phyloP scores from a whole-genome alignment of 30 jellyfish, hydroid and myxozoan genomes.

The Hydra vulgaris region DNA sequence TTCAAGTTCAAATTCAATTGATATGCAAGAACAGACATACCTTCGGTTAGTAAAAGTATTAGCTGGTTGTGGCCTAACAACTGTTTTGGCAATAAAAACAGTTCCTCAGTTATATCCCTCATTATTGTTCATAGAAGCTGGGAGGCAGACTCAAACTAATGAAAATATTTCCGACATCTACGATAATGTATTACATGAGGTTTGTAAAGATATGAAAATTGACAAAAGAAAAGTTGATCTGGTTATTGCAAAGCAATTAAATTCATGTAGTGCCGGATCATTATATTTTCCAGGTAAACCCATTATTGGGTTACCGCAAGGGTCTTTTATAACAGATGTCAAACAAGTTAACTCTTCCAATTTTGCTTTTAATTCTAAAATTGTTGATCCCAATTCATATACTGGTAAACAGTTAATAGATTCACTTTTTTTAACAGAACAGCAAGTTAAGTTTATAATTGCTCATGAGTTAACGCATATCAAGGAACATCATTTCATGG shows the following conservation, averaged over 20 bases:
- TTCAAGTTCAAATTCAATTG: background rate
- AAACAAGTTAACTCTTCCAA: slow-evolving; percentile 11
- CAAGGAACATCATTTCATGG: slow-evolving; percentile 33
- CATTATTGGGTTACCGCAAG: slow-evolving; percentile 61
- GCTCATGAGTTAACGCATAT: slow-evolving; percentile 70
- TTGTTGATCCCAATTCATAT: slow-evolving; percentile 38
- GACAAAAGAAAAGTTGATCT: slow-evolving; percentile 16
- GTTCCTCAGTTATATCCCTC: slow-evolving; percentile 62
- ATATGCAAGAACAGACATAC: slow-evolving; percentile 11
- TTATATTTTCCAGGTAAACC: slow-evolving; percentile 53
- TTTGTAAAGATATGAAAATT: slow-evolving; percentile 46
- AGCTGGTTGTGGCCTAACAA: slow-evolving; percentile 37
- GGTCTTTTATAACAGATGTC: slow-evolving; percentile 18
- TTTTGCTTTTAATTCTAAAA: slow-evolving; percentile 24
- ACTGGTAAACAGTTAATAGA: slow-evolving; percentile 52
- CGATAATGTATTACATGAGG: slow-evolving; percentile 23
- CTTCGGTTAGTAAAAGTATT: background rate
- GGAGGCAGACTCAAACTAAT: slow-evolving; percentile 10
- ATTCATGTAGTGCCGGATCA: slow-evolving; percentile 60
- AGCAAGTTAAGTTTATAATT: slow-evolving; percentile 55
- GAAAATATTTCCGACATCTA: slow-evolving; percentile 23
- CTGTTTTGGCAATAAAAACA: slow-evolving; percentile 45
- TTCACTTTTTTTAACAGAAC: slow-evolving; percentile 35
- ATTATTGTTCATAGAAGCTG: background rate
- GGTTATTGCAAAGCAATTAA: slow-evolving; percentile 26